Percentiles rank a stretch among this genome's conserved stretches.
These are phyloP conservation scores for Ips nitidus DNA, from an alignment of 1,140 invertebrate species.

Conservation along the genomic window DNA sequence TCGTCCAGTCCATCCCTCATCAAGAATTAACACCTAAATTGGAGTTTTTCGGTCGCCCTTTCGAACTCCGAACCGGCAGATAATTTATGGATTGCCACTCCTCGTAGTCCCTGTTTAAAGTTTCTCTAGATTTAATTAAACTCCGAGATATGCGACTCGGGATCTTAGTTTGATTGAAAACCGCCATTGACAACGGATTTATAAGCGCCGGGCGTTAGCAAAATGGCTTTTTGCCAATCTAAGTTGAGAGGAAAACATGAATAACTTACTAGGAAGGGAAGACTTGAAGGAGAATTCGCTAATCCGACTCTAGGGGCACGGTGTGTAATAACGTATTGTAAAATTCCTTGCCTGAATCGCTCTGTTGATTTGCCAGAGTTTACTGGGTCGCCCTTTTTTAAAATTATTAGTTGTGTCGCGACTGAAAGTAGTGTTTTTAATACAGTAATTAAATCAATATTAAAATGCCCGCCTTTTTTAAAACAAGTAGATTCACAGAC, in stretches of 20 bases:
- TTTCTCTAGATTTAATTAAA: constrained; percentile 36
- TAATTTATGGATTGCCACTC: constrained; percentile 33
- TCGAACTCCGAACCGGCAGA: constrained; percentile 10
- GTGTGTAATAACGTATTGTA: too few relatives aligned
- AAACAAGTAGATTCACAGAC: too few relatives aligned
- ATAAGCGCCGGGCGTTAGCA: constrained; percentile 7
- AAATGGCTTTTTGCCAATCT: constrained; percentile 28
- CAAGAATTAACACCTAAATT: constrained; percentile 30
- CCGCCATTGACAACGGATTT: constrained; percentile 26
- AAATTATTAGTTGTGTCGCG: too few relatives aligned
- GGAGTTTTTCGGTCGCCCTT: constrained; percentile 21
- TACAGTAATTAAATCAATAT: too few relatives aligned
- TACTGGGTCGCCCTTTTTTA: too few relatives aligned
- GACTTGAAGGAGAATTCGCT: too few relatives aligned
- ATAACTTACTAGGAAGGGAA: too few relatives aligned
- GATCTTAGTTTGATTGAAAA: constrained; percentile 26
- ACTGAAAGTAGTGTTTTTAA: too few relatives aligned
- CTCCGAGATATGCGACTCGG: constrained; percentile 20
- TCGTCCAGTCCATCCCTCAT: constrained; percentile 18
- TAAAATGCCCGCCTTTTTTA: too few relatives aligned
- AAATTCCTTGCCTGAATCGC: too few relatives aligned
- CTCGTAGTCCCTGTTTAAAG: constrained; percentile 30
- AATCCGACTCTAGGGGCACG: too few relatives aligned
- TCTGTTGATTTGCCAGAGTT: too few relatives aligned
- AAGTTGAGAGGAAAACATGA: neutral